phyloP scores from a whole-genome alignment of 2,113 vertebrate species.

The Scopus umbretta region DNA sequence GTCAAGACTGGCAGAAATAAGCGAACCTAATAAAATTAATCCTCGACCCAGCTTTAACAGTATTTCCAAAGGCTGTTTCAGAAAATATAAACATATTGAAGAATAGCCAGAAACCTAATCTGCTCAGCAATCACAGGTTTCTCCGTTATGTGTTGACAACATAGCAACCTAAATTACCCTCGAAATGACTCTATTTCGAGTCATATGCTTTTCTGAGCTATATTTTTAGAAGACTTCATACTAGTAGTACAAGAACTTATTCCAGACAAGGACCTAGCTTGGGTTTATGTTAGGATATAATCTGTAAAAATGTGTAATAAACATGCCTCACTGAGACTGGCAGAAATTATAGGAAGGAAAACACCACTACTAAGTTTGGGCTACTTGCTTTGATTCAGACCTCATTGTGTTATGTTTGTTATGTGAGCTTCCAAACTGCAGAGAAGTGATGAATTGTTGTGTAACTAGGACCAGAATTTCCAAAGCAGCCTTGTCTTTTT shows the following conservation, averaged over 20 bases:
- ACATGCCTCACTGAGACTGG: not conserved
- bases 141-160: not conserved
- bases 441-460: not conserved
- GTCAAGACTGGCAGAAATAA: not conserved
- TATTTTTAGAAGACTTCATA: slow-evolving; percentile 14
- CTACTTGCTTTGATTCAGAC: not conserved
- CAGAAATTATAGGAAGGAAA: slow-evolving; percentile 24
- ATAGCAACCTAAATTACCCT: not conserved
- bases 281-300: slow-evolving; percentile 43
- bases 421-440: not conserved
- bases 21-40: not conserved
- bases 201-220: not conserved
- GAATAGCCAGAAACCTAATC: not conserved
- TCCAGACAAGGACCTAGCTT: slow-evolving; percentile 29
- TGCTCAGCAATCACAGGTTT: not conserved
- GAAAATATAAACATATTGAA: not conserved
- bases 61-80: not conserved
- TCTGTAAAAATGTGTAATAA: slow-evolving; percentile 55
- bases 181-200: not conserved
- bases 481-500: not conserved
- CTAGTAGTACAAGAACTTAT: not conserved
- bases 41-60: not conserved
- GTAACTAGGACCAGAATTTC: not conserved
- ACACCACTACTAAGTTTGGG: not conserved
- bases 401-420: not conserved